These are phyloP conservation scores for Sylvia atricapilla DNA, from an alignment of 2,113 vertebrate species.

Conservation along the genomic window DNA sequence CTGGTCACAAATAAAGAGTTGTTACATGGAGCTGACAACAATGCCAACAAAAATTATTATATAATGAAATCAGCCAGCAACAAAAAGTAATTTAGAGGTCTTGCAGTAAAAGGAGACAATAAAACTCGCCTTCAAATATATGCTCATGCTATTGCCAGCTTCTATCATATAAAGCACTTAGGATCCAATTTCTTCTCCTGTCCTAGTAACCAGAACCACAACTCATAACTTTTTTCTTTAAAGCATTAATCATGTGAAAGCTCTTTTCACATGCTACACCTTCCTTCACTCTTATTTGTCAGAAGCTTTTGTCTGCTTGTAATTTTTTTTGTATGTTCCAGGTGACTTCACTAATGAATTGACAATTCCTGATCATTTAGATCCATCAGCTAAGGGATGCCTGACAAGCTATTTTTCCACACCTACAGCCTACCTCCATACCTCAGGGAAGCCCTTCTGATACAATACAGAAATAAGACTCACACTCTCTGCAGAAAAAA, in stretches of 20 bases:
- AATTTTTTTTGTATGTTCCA: not conserved
- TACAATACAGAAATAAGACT: not conserved
- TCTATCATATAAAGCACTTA: not conserved
- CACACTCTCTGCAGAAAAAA: not conserved
- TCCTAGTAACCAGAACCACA: not conserved
- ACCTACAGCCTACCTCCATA: not conserved
- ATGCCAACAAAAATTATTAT: not conserved
- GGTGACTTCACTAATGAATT: not conserved
- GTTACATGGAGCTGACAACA: not conserved
- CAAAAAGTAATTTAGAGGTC: not conserved
- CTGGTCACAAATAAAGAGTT: not conserved
- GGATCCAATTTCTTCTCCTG: not conserved
- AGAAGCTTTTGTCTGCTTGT: not conserved
- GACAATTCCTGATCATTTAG: not conserved
- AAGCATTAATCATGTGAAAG: not conserved
- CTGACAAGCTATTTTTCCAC: not conserved
- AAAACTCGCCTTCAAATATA: not conserved
- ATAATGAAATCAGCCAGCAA: not conserved
- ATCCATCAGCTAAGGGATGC: not conserved
- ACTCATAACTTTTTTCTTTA: not conserved
- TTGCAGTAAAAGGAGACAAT: not conserved
- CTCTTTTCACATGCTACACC: not conserved
- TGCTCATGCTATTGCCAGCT: not conserved
- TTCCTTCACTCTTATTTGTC: not conserved
- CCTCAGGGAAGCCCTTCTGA: not conserved